Conservation (phyloP, 2,797 vertebrate species). For the Myotis pilosus region DNA sequence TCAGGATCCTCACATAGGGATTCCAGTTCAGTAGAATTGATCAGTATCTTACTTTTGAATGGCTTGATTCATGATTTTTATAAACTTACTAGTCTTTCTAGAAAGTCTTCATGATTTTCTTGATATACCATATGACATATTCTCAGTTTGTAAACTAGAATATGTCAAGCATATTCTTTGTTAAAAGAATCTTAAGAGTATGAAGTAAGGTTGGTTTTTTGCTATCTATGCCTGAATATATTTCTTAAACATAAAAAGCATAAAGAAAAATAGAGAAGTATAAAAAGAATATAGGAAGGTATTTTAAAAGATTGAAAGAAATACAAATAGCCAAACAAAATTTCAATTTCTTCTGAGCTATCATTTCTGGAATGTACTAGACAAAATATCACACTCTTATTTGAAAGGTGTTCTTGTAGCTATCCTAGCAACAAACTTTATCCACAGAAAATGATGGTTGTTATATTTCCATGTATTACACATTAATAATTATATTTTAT, state of each 20-base stretch:
- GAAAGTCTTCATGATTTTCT: slow-evolving; percentile 22
- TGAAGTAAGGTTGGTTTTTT: background rate
- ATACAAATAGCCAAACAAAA: background rate
- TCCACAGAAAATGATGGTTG: background rate
- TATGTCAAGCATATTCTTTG: background rate
- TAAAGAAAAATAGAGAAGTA: background rate
- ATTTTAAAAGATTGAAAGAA: background rate
- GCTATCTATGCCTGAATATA: background rate
- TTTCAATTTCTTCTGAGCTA: background rate
- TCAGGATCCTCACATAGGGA: background rate
- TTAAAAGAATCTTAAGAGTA: background rate
- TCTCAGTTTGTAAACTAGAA: background rate
- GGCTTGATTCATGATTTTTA: background rate
- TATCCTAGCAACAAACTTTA: background rate
- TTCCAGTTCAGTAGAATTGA: background rate
- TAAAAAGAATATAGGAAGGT: background rate
- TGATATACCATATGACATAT: background rate
- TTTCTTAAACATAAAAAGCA: background rate
- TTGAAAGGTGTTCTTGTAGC: background rate
- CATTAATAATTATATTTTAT: background rate
- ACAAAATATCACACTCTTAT: background rate
- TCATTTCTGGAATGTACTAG: background rate
- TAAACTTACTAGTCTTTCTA: background rate
- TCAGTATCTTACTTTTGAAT: background rate
- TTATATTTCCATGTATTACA: background rate